Evolutionary conservation across 2,113 vertebrate species (phyloP).

Genomic region (Micronycteris hirsuta): DNA sequence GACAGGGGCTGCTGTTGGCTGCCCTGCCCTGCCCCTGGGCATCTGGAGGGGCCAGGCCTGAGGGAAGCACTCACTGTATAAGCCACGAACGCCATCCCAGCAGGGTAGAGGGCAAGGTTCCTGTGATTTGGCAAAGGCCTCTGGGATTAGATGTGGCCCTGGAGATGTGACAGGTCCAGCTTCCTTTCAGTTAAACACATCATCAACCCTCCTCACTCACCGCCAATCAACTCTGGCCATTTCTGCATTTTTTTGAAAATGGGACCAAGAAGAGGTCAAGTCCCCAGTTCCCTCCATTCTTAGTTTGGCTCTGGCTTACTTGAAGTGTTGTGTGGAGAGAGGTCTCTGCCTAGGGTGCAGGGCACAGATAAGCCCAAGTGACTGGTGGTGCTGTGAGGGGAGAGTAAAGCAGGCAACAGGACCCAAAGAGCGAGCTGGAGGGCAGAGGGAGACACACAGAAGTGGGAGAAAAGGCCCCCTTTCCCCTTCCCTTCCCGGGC

Average conservation of each 20-base stretch:
- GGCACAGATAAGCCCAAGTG: constrained; percentile 49
- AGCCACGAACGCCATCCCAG: not conserved
- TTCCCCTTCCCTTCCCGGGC: not conserved
- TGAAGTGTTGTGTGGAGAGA: not conserved
- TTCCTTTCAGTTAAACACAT: not conserved
- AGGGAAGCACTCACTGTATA: not conserved
- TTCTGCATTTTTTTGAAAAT: not conserved
- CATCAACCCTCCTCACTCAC: not conserved
- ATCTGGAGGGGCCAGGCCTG: not conserved
- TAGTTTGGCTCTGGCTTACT: not conserved
- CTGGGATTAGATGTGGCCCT: not conserved
- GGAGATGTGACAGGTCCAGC: not conserved
- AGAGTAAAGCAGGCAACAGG: constrained; percentile 48
- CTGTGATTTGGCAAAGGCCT: not conserved
- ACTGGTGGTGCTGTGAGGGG: constrained; percentile 32
- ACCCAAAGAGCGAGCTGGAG: not conserved
- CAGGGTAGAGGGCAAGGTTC: not conserved
- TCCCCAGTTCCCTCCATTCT: not conserved
- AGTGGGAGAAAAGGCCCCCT: not conserved
- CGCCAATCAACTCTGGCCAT: not conserved
- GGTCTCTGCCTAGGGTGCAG: constrained; percentile 14
- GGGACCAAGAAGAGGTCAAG: not conserved
- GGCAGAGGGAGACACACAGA: not conserved
- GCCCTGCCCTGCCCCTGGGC: not conserved
- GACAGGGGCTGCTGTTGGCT: not conserved